Conservation (phyloP, 2,797 vertebrate genomes). For the Periophthalmus magnuspinnatus region DNA sequence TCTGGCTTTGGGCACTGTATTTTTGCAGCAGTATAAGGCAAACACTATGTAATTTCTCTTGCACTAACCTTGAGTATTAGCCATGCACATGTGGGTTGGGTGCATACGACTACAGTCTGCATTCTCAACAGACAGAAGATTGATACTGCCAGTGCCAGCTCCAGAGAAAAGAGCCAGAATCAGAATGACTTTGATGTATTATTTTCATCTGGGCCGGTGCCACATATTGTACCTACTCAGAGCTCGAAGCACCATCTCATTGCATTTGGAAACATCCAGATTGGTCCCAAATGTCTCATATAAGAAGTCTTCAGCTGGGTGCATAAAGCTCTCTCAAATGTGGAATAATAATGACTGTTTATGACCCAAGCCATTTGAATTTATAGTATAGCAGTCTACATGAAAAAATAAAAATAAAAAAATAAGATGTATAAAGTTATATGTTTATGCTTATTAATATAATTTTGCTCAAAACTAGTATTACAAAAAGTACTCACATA, state of each 20-base stretch:
- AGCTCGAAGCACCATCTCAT: constrained; percentile 39
- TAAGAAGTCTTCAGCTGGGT: constrained; percentile 19
- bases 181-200: constrained; percentile 75
- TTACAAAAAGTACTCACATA: too few species aligned
- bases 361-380: background rate
- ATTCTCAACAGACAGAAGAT: constrained; percentile 62
- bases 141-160: constrained; percentile 58
- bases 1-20: too few species aligned
- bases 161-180: constrained; percentile 64
- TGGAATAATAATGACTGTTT: background rate
- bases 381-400: background rate
- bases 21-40: too few species aligned
- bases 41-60: constrained; percentile 28
- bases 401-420: background rate
- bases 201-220: constrained; percentile 67
- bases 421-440: background rate
- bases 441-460: background rate
- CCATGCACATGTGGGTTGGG: constrained; percentile 42
- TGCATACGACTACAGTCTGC: constrained; percentile 42
- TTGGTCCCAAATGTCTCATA: constrained; percentile 46
- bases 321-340: constrained; percentile 12
- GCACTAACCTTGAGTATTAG: constrained; percentile 49
- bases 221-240: constrained; percentile 50
- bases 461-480: too few species aligned
- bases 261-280: constrained; percentile 58